Evolutionary conservation across 1,140 invertebrate species (phyloP), one percentile per base, ranked within the genome.

Genomic region (Eueides isabella): DNA sequence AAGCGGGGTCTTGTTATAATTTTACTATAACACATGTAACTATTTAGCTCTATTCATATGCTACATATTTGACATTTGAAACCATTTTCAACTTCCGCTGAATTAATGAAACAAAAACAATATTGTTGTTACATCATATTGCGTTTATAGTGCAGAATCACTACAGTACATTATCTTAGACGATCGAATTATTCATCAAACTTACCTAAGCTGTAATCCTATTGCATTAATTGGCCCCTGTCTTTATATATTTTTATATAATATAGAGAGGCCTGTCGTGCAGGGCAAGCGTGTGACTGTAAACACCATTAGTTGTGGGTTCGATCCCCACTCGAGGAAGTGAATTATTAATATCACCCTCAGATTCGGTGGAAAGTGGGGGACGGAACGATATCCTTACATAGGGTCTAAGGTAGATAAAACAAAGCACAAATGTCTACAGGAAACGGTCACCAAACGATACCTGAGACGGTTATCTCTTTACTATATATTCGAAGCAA

Each of bases 1-100:
- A 70, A 68, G 41, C 70, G 44, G 48, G 35, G 66, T 75, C 66
- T 78, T 77, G 70, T 77, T 76, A 77, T 77, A 77, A 66, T 78
- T 79, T 62, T 55, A 80, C 31, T 12, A 69, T 16, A 69, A 44
- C 26, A 29, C n/a, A 41, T 29, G 61, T 14, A 29, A 62, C n/a
- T 28, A 16, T 23, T 16, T 26, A 23, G 44, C 6, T 55, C 48
- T 23, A 23, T 55, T n/a, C 48, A 55, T 26, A 26, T 55, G 9
- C 7, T 26, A 55, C 26, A 12, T 1, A 55, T 26, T 55, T 55
- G 19, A 48, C 41, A 48, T 48, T 48, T n/a, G n/a, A 23, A 48
- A 19, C 23, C 19, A 55, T 55, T 55, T 55, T 12, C 23, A 26
- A 55, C 48, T 55, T 55, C 48, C 19, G 48, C 19, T 55, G 5